Evolutionary conservation across 2,888 invertebrate genomes (phyloP).

Genomic region (Pocota personata): DNA sequence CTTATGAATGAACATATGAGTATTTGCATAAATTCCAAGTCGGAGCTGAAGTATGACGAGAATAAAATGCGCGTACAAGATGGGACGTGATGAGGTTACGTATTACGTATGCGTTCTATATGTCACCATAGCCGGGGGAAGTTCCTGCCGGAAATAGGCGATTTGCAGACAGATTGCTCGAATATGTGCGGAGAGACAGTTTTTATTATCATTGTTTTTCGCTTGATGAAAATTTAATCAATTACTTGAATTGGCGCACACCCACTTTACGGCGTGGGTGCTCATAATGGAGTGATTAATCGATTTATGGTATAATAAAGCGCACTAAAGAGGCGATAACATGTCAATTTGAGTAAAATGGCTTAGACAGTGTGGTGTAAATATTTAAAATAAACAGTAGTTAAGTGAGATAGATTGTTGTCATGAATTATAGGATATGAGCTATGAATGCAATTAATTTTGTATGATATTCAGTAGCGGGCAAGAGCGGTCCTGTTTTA

Average conservation of each 20-base stretch:
- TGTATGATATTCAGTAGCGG: not conserved
- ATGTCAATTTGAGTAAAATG: slow-evolving; percentile 8
- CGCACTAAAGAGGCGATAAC: slow-evolving; percentile 36
- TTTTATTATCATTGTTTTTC: not conserved
- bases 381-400: not conserved
- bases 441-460: not conserved
- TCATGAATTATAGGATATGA: not conserved
- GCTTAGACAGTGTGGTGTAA: not conserved
- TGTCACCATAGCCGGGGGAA: not conserved
- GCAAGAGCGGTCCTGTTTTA: not conserved
- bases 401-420: not conserved
- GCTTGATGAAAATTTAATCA: slow-evolving; percentile 46
- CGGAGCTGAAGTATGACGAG: not conserved
- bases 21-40: slow-evolving; percentile 54
- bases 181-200: not conserved
- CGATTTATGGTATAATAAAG: slow-evolving; percentile 28
- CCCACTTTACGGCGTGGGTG: slow-evolving; percentile 41
- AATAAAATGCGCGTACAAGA: slow-evolving; percentile 22
- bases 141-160: slow-evolving; percentile 8
- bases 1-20: slow-evolving; percentile 56
- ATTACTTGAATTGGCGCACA: slow-evolving; percentile 55
- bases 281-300: slow-evolving; percentile 30
- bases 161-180: slow-evolving; percentile 4
- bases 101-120: not conserved
- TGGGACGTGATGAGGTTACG: slow-evolving; percentile 42